A percentile compares a stretch with the other conserved stretches of the same genome.
Evolutionary conservation across 2,113 vertebrate species (phyloP).

Genomic region (Lethenteron reissneri): DNA sequence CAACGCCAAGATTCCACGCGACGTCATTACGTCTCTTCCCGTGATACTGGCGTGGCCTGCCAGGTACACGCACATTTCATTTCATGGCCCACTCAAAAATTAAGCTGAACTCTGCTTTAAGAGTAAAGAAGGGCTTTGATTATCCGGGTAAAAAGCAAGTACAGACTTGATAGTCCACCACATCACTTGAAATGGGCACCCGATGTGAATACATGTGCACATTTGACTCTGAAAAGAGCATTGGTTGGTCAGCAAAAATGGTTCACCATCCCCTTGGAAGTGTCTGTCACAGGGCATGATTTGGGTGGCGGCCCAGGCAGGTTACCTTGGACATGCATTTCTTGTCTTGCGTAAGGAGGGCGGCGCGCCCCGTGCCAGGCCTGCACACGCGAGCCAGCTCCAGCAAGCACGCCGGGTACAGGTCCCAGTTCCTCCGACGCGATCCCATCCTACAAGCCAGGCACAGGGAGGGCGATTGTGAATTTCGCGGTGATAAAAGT

Average conservation of each 20-base stretch:
- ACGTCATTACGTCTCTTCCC: too few relatives aligned
- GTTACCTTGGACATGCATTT: slow-evolving; percentile 81
- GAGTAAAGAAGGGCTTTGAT: too few relatives aligned
- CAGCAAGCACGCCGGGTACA: slow-evolving; percentile 61
- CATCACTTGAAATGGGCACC: too few relatives aligned
- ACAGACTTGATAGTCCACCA: too few relatives aligned
- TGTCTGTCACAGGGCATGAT: neutral
- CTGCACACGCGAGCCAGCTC: slow-evolving; percentile 77
- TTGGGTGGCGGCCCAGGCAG: neutral
- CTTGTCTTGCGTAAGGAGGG: slow-evolving; percentile 74
- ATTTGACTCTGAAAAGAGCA: neutral
- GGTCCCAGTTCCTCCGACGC: slow-evolving; percentile 84
- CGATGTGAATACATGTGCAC: neutral
- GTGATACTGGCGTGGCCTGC: too few relatives aligned
- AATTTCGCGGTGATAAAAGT: neutral
- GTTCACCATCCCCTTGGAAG: neutral
- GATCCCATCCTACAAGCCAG: slow-evolving; percentile 51
- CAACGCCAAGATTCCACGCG: too few relatives aligned
- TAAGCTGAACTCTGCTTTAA: too few relatives aligned
- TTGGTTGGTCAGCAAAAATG: neutral
- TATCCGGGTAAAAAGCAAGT: too few relatives aligned
- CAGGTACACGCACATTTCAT: too few relatives aligned
- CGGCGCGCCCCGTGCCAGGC: slow-evolving; percentile 57
- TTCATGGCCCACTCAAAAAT: too few relatives aligned
- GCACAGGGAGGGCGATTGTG: too few relatives aligned